phyloP scores from a whole-genome alignment of 2,113 vertebrate genomes.

The Thomomys bottae region DNA sequence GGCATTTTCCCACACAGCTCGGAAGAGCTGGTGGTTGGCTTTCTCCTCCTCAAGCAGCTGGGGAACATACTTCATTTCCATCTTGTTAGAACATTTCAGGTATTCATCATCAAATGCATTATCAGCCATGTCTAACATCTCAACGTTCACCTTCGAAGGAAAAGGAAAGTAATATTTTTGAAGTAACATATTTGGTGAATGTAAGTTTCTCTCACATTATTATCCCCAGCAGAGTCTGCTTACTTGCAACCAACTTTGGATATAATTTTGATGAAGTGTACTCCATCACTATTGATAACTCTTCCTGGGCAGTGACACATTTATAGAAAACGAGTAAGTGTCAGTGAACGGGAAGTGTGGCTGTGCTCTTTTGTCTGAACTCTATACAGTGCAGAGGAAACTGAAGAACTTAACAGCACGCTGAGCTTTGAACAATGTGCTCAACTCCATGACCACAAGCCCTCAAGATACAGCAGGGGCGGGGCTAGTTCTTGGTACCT shows the following conservation, averaged over 20 bases:
- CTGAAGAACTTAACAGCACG: neutral
- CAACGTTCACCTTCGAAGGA: slow-evolving; percentile 65
- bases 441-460: neutral
- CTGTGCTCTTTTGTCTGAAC: neutral
- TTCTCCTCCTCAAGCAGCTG: slow-evolving; percentile 70
- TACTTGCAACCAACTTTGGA: neutral
- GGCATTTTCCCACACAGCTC: slow-evolving; percentile 66
- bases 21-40: slow-evolving; percentile 41
- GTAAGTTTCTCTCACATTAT: slow-evolving; percentile 22
- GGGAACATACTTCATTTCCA: slow-evolving; percentile 73
- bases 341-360: neutral
- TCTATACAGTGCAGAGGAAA: neutral
- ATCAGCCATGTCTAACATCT: slow-evolving; percentile 72
- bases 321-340: neutral
- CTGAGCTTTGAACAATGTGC: neutral
- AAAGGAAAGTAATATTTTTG: slow-evolving; percentile 38
- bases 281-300: neutral
- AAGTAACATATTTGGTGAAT: neutral
- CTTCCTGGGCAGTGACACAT: neutral
- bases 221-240: neutral
- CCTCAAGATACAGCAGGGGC: neutral
- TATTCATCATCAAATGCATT: slow-evolving; percentile 80
- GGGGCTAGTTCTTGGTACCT: slow-evolving; percentile 7
- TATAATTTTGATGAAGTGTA: neutral
- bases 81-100: slow-evolving; percentile 67